phyloP scores from a whole-genome alignment of 2,113 vertebrate species.

The Onychostruthus taczanowskii region DNA sequence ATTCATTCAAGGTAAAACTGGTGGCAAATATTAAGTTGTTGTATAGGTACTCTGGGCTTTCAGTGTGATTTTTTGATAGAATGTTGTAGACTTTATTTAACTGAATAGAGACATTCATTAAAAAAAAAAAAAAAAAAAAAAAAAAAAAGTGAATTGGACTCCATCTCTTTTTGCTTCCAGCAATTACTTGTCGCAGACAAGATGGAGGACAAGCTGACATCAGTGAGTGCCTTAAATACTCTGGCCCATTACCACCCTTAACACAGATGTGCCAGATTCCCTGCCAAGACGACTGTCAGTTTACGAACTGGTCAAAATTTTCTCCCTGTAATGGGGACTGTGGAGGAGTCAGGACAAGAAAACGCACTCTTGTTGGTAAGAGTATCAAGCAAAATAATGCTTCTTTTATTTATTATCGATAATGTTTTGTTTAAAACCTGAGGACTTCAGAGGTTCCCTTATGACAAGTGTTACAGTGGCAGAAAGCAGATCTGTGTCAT shows the following conservation, averaged over 20 bases:
- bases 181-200: slow-evolving; percentile 93
- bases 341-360: slow-evolving; percentile 92
- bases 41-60: neutral
- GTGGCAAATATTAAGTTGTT: neutral
- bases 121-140: neutral
- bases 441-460: neutral
- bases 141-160: neutral
- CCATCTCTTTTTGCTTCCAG: slow-evolving; percentile 70
- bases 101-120: neutral
- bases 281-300: slow-evolving; percentile 96
- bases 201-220: slow-evolving; percentile 88
- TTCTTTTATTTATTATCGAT: neutral
- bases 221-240: slow-evolving; percentile 83
- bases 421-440: neutral
- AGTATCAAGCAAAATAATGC: neutral
- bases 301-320: slow-evolving; percentile 97
- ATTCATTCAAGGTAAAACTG: neutral
- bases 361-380: slow-evolving; percentile 90
- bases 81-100: neutral
- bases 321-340: slow-evolving; percentile 93
- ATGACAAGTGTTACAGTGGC: neutral
- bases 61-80: neutral
- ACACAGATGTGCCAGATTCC: slow-evolving; percentile 92
- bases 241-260: slow-evolving; percentile 84
- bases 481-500: neutral